Evolutionary conservation across 2,888 invertebrate genomes (phyloP), one percentile per base, ranked within the genome.

Genomic region (Epistrophe grossulariae): DNA sequence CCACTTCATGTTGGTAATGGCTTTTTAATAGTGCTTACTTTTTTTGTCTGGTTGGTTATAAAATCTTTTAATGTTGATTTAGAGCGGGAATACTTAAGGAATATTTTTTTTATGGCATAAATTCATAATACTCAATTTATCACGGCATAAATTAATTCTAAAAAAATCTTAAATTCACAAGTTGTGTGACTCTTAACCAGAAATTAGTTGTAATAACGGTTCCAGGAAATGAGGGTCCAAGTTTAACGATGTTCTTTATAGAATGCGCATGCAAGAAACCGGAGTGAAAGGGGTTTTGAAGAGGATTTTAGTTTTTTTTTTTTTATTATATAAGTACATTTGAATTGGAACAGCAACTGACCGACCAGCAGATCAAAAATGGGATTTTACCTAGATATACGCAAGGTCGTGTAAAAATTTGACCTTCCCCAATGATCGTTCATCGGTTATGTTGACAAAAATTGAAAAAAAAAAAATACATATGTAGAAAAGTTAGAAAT

Each of bases 1-100:
- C 11, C 31, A 66, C 13, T 66, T 17, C 17, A 50, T 66, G 48
- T 31, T 10, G 64, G 64, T 68, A 68, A 68, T 68, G 17, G 68
- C 17, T 15, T 50, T 68, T 68, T 50, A 68, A 66, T 66, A 66
- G 17, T 35, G 8, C 3, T 13, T 17, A 13, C 10, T 31, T 45
- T 28, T 28, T 45, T 7, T 24, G 8, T 40, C 19, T 60, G 40
- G 7, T 40, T 55, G 17, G 19, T 60, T 19, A 38, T 38, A 40
- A 38, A 60, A 40, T 60, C 6, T 11, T 60, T 40, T 60, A 19
- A 60, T 4, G 11, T 40, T 35, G 59, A 8, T 17, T 0, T 17
- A 19, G 11, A 59, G 19, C 9, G 60, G 13, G 17, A 38, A 38
- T 57, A 6, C 15, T 15, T 17, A 55, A 52, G 11, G 19, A 15